Conservation (phyloP, 2,113 vertebrate genomes). For the Paramormyrops kingsleyae region DNA sequence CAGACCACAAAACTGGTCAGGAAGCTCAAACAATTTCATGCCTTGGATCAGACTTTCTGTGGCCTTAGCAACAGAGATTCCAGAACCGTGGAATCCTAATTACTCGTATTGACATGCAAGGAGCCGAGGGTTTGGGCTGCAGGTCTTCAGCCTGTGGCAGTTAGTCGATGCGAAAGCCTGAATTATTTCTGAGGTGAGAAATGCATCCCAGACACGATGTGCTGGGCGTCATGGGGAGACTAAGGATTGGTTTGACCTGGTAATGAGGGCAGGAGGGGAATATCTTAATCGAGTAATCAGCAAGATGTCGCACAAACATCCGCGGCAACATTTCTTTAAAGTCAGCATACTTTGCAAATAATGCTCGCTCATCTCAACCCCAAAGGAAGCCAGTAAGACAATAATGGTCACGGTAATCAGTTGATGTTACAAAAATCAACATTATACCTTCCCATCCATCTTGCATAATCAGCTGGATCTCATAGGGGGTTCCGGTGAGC, state of each 20-base stretch:
- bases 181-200: constrained; percentile 67
- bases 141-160: constrained; percentile 66
- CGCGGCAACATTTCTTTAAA: not conserved
- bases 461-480: not conserved
- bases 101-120: constrained; percentile 57
- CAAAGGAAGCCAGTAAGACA: not conserved
- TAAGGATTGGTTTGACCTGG: constrained; percentile 55
- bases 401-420: not conserved
- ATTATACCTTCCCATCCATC: not conserved
- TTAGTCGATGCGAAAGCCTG: constrained; percentile 68
- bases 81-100: constrained; percentile 19
- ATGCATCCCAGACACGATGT: constrained; percentile 62
- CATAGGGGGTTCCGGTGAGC: not conserved
- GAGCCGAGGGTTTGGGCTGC: constrained; percentile 54
- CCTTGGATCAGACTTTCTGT: not conserved
- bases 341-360: not conserved
- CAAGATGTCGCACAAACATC: constrained; percentile 29
- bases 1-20: not conserved
- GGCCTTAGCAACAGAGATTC: not conserved
- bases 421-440: not conserved
- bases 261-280: constrained; percentile 57
- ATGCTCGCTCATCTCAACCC: not conserved
- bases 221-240: constrained; percentile 48
- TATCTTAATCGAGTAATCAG: constrained; percentile 52
- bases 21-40: not conserved